A percentile compares a stretch with the other conserved stretches of the same genome.
phyloP scores from a whole-genome alignment of 2,113 vertebrate genomes.

The Vanacampus margaritifer region DNA sequence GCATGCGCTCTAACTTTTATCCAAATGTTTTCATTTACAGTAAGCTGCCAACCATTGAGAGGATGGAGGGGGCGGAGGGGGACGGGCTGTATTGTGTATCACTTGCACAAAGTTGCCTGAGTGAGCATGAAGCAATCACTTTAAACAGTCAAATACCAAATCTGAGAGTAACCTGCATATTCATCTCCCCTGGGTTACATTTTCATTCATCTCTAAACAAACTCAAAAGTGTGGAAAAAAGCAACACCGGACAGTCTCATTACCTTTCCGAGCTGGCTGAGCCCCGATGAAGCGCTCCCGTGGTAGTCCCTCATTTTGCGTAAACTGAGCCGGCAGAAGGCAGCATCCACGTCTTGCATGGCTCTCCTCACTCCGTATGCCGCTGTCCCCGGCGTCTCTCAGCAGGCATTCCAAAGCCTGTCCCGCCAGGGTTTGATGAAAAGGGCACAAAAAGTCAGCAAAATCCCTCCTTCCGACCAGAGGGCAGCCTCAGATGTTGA shows the following conservation, averaged over 20 bases:
- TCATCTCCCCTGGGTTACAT: background rate
- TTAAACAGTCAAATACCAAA: background rate
- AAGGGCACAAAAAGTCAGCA: constrained; percentile 24
- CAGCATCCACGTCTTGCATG: constrained; percentile 73
- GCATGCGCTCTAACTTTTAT: constrained; percentile 12
- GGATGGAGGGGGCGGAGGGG: background rate
- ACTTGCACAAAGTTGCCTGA: constrained; percentile 18
- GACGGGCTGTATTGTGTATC: constrained; percentile 10
- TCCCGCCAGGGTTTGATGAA: constrained; percentile 25
- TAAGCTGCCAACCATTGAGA: constrained; percentile 10
- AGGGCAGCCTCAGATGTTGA: constrained; percentile 38
- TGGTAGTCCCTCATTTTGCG: constrained; percentile 73
- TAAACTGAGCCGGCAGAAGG: constrained; percentile 61
- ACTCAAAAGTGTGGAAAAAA: background rate
- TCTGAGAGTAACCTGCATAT: background rate
- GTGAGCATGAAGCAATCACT: constrained; percentile 22
- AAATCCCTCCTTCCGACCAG: constrained; percentile 34
- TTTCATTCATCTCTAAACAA: background rate
- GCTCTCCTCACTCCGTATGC: constrained; percentile 28
- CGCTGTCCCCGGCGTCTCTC: constrained; percentile 42
- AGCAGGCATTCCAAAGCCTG: constrained; percentile 44
- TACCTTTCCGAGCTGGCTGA: constrained; percentile 74
- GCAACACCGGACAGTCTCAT: background rate
- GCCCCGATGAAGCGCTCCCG: constrained; percentile 63
- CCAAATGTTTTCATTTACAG: constrained; percentile 36